These are phyloP conservation scores for Danio choprae DNA, from an alignment of 2,797 vertebrate genomes.

Conservation along the genomic window DNA sequence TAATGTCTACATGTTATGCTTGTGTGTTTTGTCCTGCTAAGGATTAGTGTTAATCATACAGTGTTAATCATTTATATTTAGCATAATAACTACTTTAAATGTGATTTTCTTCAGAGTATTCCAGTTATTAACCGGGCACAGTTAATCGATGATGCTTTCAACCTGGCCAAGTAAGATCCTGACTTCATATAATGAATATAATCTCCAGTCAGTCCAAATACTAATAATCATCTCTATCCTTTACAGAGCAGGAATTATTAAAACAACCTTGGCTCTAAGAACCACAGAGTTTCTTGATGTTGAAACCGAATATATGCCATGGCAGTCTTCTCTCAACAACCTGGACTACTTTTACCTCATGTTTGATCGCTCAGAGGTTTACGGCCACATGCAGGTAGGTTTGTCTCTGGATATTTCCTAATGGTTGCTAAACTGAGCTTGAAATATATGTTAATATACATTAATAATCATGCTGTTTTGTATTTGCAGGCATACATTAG, in stretches of 20 bases:
- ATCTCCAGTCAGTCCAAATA: not conserved
- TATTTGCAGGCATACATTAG: constrained; percentile 78
- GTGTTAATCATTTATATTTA: not conserved
- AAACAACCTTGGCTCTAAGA: constrained; percentile 77
- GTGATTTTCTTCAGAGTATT: constrained; percentile 73
- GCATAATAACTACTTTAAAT: not conserved
- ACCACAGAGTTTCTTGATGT: constrained; percentile 82
- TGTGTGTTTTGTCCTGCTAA: too few species aligned
- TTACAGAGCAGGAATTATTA: constrained; percentile 78
- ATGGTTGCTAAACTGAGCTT: not conserved
- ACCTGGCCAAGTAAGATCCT: constrained; percentile 87
- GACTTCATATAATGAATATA: not conserved
- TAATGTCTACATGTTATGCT: too few species aligned
- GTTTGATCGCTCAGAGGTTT: constrained; percentile 91
- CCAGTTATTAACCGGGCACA: constrained; percentile 90
- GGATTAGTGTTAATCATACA: too few species aligned
- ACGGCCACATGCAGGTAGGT: constrained; percentile 86
- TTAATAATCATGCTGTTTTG: not conserved
- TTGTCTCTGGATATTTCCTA: not conserved
- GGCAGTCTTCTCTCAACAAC: constrained; percentile 84
- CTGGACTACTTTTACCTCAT: constrained; percentile 88
- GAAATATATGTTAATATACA: too few species aligned
- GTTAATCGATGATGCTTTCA: constrained; percentile 90
- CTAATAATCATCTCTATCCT: not conserved
- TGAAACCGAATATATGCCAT: constrained; percentile 86